Percentiles rank a stretch among this genome's conserved stretches.
phyloP scores from a whole-genome alignment of 2,888 invertebrate species.

The Noctua janthina region DNA sequence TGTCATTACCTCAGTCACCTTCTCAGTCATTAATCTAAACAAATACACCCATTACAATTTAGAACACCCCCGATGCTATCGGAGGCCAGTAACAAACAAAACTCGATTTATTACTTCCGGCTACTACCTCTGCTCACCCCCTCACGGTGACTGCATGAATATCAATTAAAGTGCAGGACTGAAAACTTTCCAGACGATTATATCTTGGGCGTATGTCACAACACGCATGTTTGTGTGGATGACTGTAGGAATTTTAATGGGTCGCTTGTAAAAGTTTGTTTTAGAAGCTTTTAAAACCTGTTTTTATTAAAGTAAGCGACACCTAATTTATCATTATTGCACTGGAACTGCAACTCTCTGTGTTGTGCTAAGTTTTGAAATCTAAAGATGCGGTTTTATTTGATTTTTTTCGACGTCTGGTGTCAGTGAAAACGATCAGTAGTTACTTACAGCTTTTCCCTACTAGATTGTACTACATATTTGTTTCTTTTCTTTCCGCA shows the following conservation, averaged over 20 bases:
- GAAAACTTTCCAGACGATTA: conserved; percentile 70
- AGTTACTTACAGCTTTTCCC: neutral
- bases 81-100: conserved; percentile 60
- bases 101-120: conserved; percentile 67
- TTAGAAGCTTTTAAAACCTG: neutral
- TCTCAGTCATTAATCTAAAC: conserved; percentile 50
- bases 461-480: neutral
- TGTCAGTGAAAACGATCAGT: neutral
- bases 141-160: conserved; percentile 60
- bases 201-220: conserved; percentile 47
- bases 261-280: neutral
- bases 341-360: neutral
- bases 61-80: conserved; percentile 60
- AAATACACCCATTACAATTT: conserved; percentile 56
- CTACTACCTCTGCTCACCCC: conserved; percentile 34
- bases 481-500: too few relatives aligned
- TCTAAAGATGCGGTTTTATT: neutral
- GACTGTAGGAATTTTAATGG: neutral
- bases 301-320: neutral
- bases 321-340: neutral
- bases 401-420: too few relatives aligned
- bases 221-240: conserved; percentile 18
- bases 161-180: conserved; percentile 66
- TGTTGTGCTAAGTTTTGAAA: neutral
- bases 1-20: conserved; percentile 33